Percentiles rank a stretch among this genome's conserved stretches.
phyloP scores from a whole-genome alignment of 2,113 vertebrate genomes.

The Colinus virginianus region DNA sequence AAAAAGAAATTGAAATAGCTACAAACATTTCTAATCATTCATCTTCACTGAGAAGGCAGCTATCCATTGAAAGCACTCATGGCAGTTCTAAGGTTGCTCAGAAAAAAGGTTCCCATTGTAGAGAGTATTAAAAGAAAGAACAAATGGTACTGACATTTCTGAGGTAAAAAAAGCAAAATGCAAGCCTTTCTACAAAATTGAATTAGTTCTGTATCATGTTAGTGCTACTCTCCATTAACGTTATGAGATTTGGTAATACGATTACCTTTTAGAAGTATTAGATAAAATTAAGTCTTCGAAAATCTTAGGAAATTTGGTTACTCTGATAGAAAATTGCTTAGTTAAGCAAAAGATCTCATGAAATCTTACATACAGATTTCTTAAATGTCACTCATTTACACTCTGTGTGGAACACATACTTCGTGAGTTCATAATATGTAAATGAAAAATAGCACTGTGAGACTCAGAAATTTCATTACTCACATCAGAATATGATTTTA shows the following conservation, averaged over 20 bases:
- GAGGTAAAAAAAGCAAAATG: constrained; percentile 8
- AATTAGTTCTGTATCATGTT: constrained; percentile 57
- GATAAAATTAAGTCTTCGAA: constrained; percentile 51
- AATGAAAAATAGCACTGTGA: neutral
- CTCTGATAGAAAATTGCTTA: constrained; percentile 4
- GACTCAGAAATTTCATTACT: neutral
- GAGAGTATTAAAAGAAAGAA: neutral
- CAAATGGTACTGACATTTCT: constrained; percentile 14
- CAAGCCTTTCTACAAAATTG: constrained; percentile 52
- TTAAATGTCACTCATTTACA: neutral
- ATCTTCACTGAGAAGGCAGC: neutral
- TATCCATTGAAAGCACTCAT: neutral
- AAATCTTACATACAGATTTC: neutral
- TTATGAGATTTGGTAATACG: constrained; percentile 30
- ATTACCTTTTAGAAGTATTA: constrained; percentile 53
- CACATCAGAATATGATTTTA: neutral
- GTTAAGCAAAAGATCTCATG: neutral
- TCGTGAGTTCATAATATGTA: neutral
- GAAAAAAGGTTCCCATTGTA: neutral
- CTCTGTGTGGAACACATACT: neutral
- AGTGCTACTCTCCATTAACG: constrained; percentile 25
- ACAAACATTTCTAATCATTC: neutral
- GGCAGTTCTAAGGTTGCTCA: neutral
- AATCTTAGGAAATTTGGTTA: constrained; percentile 32
- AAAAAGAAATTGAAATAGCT: neutral